A percentile compares a stretch with the other conserved stretches of the same genome.
Conservation (phyloP, 2,888 invertebrate species). For the Nasonia oneida region DNA sequence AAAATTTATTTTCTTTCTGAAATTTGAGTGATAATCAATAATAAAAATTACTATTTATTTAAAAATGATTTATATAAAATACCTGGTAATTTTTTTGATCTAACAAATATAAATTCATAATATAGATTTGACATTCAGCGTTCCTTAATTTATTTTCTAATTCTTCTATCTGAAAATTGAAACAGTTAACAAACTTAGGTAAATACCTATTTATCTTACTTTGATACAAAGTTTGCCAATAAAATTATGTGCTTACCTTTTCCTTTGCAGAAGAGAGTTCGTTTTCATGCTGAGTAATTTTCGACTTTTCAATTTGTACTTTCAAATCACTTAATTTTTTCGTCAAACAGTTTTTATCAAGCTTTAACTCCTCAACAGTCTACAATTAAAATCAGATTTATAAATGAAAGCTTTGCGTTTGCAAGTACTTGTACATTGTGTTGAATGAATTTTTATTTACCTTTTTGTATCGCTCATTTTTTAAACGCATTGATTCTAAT, state of each 20-base stretch:
- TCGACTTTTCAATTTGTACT: constrained; percentile 42
- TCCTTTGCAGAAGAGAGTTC: constrained; percentile 9
- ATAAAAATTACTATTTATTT: neutral
- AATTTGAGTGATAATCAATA: neutral
- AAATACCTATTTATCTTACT: neutral
- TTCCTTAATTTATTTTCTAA: too few species aligned
- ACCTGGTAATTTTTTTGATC: neutral
- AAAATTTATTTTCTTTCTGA: constrained; percentile 55
- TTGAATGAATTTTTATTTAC: constrained; percentile 37
- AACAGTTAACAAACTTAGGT: neutral
- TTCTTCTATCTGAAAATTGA: neutral
- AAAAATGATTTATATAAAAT: neutral
- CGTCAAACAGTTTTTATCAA: constrained; percentile 60
- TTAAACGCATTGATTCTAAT: constrained; percentile 63
- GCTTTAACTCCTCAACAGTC: constrained; percentile 62
- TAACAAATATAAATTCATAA: too few species aligned
- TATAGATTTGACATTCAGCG: too few species aligned
- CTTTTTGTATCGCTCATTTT: constrained; percentile 61
- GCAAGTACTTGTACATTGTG: too few species aligned
- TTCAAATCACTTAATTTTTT: constrained; percentile 57
- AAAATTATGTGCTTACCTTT: constrained; percentile 33
- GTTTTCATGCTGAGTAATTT: neutral
- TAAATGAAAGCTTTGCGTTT: neutral
- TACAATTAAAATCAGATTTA: constrained; percentile 34
- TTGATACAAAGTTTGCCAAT: neutral